phyloP scores from a whole-genome alignment of 2,888 invertebrate species.

The Rhagophthalmus giganteus region DNA sequence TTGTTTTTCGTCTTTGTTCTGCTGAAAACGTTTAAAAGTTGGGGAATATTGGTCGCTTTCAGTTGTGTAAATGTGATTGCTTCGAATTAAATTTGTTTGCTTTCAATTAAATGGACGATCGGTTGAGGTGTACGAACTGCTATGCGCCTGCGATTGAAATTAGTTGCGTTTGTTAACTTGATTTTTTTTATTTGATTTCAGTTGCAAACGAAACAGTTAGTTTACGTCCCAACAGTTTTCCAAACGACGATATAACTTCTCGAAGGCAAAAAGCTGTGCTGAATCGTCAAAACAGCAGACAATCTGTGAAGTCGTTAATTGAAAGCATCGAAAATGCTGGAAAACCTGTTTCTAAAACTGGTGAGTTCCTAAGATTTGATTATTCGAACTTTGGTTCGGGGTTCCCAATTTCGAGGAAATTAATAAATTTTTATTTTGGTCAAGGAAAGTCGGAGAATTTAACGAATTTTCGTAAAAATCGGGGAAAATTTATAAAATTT shows the following conservation, averaged over 20 bases:
- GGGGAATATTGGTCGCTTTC: neutral
- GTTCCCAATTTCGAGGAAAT: too few species aligned
- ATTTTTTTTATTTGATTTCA: slow-evolving; percentile 7
- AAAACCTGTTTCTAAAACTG: slow-evolving; percentile 64
- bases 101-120: neutral
- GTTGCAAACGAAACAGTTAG: slow-evolving; percentile 42
- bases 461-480: too few species aligned
- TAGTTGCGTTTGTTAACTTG: slow-evolving; percentile 3
- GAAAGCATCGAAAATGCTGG: slow-evolving; percentile 89
- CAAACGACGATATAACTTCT: slow-evolving; percentile 62
- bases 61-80: neutral
- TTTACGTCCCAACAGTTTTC: slow-evolving; percentile 60
- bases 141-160: too few species aligned
- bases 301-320: slow-evolving; percentile 88
- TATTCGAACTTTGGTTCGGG: too few species aligned
- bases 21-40: neutral
- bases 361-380: slow-evolving; percentile 24
- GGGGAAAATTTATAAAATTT: too few species aligned
- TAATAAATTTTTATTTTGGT: too few species aligned
- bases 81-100: neutral
- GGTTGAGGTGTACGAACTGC: neutral
- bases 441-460: too few species aligned
- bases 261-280: slow-evolving; percentile 61
- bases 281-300: slow-evolving; percentile 71
- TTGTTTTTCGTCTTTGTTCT: neutral